A percentile compares a stretch with the other conserved stretches of the same genome.
phyloP scores from a whole-genome alignment of 2,113 vertebrate genomes.

The Oncorhynchus keta region DNA sequence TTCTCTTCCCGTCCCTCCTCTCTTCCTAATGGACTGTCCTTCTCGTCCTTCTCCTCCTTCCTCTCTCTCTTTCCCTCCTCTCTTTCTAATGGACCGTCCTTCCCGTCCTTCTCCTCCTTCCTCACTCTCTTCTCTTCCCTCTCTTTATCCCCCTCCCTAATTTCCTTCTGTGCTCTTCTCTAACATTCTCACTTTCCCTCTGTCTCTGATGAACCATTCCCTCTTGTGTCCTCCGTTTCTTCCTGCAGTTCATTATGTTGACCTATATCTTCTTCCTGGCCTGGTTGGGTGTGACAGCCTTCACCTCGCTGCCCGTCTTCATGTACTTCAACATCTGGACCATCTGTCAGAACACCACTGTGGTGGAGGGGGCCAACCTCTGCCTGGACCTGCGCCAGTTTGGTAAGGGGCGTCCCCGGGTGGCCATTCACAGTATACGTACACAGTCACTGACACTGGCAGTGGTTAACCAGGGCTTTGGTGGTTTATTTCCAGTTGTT shows the following conservation, averaged over 20 bases:
- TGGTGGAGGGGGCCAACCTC: conserved; percentile 84
- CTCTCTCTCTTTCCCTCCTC: no score
- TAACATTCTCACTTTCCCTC: neutral
- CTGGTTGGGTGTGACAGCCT: conserved; percentile 95
- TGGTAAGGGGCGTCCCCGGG: conserved; percentile 70
- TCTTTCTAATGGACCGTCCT: no score
- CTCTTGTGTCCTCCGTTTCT: neutral
- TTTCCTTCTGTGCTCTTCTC: neutral
- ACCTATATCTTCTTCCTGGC: conserved; percentile 98
- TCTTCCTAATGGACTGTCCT: no score
- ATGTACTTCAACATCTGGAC: conserved; percentile 99
- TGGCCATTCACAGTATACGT: neutral
- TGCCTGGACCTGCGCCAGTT: conserved; percentile 97
- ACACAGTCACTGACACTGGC: neutral
- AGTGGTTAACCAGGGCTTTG: neutral
- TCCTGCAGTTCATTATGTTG: conserved; percentile 89
- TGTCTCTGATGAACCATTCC: conserved; percentile 6
- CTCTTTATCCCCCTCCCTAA: neutral
- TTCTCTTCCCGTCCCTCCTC: neutral
- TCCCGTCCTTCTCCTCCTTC: neutral
- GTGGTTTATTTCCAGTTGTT: neutral
- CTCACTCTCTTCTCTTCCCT: neutral
- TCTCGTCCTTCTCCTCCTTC: neutral
- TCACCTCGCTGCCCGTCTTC: conserved; percentile 95
- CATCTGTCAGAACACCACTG: conserved; percentile 92